Conservation (phyloP, 2,113 vertebrate species). For the Barnardius zonarius region DNA sequence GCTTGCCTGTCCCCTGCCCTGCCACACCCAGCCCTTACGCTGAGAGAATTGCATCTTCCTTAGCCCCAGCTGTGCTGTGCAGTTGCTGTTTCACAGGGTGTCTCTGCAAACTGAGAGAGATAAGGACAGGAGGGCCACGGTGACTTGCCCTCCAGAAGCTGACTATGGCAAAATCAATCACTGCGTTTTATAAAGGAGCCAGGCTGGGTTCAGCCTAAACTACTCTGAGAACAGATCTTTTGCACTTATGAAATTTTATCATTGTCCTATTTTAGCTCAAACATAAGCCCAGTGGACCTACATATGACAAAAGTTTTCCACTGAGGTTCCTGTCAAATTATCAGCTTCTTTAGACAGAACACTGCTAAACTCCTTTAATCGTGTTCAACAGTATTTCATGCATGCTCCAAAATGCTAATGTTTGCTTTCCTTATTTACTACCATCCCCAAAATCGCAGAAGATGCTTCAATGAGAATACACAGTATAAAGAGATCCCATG, state of each 20-base stretch:
- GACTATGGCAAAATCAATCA: not conserved
- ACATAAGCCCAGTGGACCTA: not conserved
- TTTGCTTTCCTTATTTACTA: not conserved
- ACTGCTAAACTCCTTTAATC: not conserved
- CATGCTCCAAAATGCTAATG: not conserved
- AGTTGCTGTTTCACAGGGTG: not conserved
- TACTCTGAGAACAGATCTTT: not conserved
- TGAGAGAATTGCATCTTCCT: not conserved
- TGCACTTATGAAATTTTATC: not conserved
- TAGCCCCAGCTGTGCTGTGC: rapidly evolving
- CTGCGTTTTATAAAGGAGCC: not conserved
- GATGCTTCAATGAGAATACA: not conserved
- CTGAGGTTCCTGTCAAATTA: not conserved
- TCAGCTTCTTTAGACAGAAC: not conserved
- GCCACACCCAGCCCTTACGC: not conserved
- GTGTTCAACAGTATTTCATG: not conserved
- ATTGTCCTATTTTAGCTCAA: not conserved
- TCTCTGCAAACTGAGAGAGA: not conserved
- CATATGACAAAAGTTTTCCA: not conserved
- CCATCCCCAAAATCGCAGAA: not conserved
- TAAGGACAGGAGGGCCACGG: not conserved
- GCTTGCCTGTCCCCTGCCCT: not conserved
- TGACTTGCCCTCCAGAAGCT: not conserved
- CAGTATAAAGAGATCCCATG: not conserved
- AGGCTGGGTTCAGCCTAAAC: not conserved